Percentiles rank a stretch among this genome's conserved stretches.
These are phyloP conservation scores for Pseudomyrmex cubaensis DNA, from an alignment of 1,140 invertebrate genomes.

Conservation along the genomic window DNA sequence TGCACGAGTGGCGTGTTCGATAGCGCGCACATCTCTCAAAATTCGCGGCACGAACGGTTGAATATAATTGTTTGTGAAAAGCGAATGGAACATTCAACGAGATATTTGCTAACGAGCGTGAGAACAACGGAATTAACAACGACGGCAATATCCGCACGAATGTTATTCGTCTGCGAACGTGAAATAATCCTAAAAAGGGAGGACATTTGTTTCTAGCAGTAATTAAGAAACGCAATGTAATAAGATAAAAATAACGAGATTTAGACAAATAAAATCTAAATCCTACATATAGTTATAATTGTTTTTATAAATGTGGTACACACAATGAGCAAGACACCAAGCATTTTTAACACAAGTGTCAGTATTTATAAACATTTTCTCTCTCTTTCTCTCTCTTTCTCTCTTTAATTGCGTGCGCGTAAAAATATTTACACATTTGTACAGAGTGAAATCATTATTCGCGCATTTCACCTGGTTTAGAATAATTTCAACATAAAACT, in stretches of 20 bases:
- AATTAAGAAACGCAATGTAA: constrained; percentile 11
- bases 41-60: constrained; percentile 35
- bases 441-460: too few relatives aligned
- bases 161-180: background rate
- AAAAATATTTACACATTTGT: too few relatives aligned
- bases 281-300: background rate
- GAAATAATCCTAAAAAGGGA: constrained; percentile 15
- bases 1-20: constrained; percentile 27
- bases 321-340: background rate
- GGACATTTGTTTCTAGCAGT: background rate
- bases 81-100: constrained; percentile 42
- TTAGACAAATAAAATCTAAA: background rate
- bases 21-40: constrained; percentile 45
- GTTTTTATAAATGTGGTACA: background rate
- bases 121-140: constrained; percentile 41
- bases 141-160: constrained; percentile 33
- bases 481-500: too few relatives aligned
- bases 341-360: background rate
- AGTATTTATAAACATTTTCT: too few relatives aligned
- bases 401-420: too few relatives aligned
- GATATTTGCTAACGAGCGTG: constrained; percentile 46
- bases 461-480: too few relatives aligned
- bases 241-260: background rate
- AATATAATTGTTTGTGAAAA: constrained; percentile 49
- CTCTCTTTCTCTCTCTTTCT: too few relatives aligned